Base-by-base conservation (phyloP, 2,888 invertebrate species). In the Pedicia rivosa region DNA sequence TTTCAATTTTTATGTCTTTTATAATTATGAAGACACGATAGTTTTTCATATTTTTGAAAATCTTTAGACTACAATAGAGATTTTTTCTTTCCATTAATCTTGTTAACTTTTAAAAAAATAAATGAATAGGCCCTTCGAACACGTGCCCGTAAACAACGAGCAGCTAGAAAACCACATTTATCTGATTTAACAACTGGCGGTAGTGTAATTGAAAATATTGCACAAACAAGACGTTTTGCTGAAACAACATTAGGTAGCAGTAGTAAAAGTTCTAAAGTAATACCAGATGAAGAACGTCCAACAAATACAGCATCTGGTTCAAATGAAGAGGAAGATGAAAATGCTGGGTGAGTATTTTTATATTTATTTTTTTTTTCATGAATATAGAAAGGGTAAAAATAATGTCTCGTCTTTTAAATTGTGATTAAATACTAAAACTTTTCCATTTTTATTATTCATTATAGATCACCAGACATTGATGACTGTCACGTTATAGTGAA, bases 231-330 rank as follows among this genome's bases (percentile, higher is more conserved):
- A 46, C 69, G 77, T 49, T 67, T 87, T 51, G 81, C 82, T 27
- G 87, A 87, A 62, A 86, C 86, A 25, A 76, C 78, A 28, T 58
- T 83, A 43, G 62, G 59, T 42, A 59, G 53, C 45, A 43, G 55
- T 44, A 42, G 40, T 35, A 67, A 70, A 39, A 70, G 72, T 16
- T 55, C 59, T 20, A 62, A 65, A 40, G 67, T 72, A 32, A 57
- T 72, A 43, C 67, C 73, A 13, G 74, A 78, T 46, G 78, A 81
- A 42, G 86, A 87, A 55, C 72, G 78, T 51, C 81, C 84, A 35
- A 88, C 88, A 13, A 88, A 88, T 56, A 88, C 88, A 7, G 88
- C 86, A 9, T 86, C 84, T 5, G 87, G 84, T 7, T 87, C 86
- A 52, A 86, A 86, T 54, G 87, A 86, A 51, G 83, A 86, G 43